A percentile compares a stretch with the other conserved stretches of the same genome.
Conservation (phyloP, 2,797 vertebrate genomes). For the Cuniculus paca region DNA sequence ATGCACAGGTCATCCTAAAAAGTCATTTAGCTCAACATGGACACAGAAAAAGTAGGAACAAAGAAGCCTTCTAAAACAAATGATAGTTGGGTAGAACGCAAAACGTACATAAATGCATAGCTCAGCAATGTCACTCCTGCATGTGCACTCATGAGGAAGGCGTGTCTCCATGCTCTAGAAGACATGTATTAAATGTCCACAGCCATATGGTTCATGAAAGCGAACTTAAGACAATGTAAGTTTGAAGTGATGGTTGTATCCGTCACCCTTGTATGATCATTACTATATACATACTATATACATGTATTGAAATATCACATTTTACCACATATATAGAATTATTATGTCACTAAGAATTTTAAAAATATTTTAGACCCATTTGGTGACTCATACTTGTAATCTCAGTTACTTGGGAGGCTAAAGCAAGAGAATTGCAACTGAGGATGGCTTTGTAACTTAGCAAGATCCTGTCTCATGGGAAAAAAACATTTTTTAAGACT, state of each 20-base stretch:
- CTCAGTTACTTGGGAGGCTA: neutral
- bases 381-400: neutral
- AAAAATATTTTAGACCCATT: neutral
- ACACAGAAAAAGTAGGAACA: neutral
- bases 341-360: neutral
- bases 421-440: neutral
- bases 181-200: neutral
- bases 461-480: neutral
- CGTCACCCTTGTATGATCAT: neutral
- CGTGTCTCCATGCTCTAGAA: neutral
- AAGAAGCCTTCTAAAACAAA: neutral
- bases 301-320: neutral
- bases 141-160: neutral
- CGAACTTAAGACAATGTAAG: neutral
- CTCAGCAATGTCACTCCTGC: neutral
- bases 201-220: neutral
- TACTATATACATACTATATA: neutral
- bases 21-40: neutral
- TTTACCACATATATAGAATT: neutral
- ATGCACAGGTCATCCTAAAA: neutral
- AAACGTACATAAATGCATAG: neutral
- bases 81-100: neutral
- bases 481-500: neutral
- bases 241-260: neutral
- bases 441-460: neutral